Evolutionary conservation across 2,888 invertebrate genomes (phyloP).

Genomic region (Agrochola macilenta): DNA sequence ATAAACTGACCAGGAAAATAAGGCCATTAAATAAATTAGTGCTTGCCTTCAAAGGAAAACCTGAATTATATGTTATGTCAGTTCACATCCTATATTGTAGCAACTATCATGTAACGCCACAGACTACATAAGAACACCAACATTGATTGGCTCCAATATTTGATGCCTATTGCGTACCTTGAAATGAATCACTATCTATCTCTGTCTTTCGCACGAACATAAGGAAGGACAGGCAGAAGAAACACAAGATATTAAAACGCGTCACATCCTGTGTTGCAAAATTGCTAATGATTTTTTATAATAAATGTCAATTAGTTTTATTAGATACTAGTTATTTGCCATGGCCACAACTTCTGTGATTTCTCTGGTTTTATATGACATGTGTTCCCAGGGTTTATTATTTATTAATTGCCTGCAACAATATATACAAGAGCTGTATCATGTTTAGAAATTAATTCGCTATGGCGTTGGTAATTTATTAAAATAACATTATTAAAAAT

Average conservation of each 20-base stretch:
- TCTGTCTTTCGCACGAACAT: slow-evolving; percentile 8
- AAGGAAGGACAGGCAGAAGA: slow-evolving; percentile 24
- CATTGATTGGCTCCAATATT: slow-evolving; percentile 26
- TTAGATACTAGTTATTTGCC: slow-evolving; percentile 30
- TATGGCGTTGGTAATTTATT: not conserved
- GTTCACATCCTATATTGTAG: slow-evolving; percentile 9
- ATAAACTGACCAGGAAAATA: slow-evolving; percentile 10
- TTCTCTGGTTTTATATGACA: slow-evolving; percentile 16
- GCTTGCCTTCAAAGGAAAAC: slow-evolving; percentile 40
- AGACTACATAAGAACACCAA: slow-evolving; percentile 13
- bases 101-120: slow-evolving; percentile 13
- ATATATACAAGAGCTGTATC: not conserved
- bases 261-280: slow-evolving; percentile 56
- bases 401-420: slow-evolving; percentile 6
- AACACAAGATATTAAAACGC: slow-evolving; percentile 47
- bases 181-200: slow-evolving; percentile 12
- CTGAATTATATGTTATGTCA: slow-evolving; percentile 18
- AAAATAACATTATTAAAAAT: not conserved
- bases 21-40: slow-evolving; percentile 34
- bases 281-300: slow-evolving; percentile 49
- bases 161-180: slow-evolving; percentile 4
- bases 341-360: slow-evolving; percentile 10
- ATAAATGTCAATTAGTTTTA: slow-evolving; percentile 58
- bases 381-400: slow-evolving; percentile 20
- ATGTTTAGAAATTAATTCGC: not conserved